Conservation (phyloP, 92 coral and sea anemone genomes). For the Porites divaricata region DNA sequence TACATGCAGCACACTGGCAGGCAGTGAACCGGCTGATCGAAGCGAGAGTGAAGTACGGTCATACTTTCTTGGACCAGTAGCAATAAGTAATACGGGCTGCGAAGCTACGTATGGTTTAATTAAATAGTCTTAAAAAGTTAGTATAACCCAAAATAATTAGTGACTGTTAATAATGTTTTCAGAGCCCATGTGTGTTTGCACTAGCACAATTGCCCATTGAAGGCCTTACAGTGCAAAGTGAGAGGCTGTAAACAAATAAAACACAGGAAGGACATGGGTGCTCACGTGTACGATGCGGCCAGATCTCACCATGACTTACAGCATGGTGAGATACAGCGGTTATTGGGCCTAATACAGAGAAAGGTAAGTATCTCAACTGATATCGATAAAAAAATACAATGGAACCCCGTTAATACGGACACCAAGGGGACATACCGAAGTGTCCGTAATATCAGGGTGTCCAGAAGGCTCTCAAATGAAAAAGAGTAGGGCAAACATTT, state of each 20-base stretch:
- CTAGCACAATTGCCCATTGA: constrained; percentile 14
- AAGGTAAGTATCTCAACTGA: constrained; percentile 6
- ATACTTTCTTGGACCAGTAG: too few relatives aligned
- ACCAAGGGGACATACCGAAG: background rate
- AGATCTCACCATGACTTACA: constrained; percentile 22
- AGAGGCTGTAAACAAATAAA: constrained; percentile 7
- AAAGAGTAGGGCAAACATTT: too few relatives aligned
- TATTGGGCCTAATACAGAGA: constrained; percentile 3
- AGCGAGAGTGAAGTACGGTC: too few relatives aligned
- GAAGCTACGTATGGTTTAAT: too few relatives aligned
- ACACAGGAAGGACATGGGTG: constrained; percentile 6
- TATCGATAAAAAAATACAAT: background rate
- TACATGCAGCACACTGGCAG: too few relatives aligned
- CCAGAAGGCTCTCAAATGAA: too few relatives aligned
- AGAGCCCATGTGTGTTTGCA: constrained; percentile 18
- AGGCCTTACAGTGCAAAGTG: constrained; percentile 8
- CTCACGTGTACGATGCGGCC: constrained; percentile 20
- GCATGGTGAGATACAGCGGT: constrained; percentile 26
- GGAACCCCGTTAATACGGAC: background rate
- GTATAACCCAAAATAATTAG: constrained; percentile 11
- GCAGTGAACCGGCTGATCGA: too few relatives aligned
- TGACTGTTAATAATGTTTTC: constrained; percentile 8
- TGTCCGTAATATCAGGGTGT: background rate
- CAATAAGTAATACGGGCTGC: too few relatives aligned
- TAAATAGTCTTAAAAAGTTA: background rate